Conservation (phyloP, 2,797 vertebrate genomes). For the Enteromius thamalakanensis region DNA sequence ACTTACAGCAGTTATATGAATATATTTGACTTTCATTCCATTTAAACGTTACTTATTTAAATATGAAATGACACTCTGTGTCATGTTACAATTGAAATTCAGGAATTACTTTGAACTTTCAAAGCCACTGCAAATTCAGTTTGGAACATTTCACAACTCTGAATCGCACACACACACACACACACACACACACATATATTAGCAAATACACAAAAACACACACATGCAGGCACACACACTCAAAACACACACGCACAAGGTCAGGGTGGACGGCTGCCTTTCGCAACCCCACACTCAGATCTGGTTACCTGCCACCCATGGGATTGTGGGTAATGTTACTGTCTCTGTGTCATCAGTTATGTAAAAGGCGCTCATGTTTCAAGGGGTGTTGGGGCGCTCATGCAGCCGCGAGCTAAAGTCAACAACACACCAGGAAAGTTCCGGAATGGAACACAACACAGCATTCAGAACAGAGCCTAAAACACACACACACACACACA, state of each 20-base stretch:
- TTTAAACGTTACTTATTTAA: neutral
- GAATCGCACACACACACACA: neutral
- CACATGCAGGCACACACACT: neutral
- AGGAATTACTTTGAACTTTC: neutral
- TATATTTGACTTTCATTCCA: neutral
- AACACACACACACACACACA: neutral
- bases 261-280: neutral
- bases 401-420: conserved; percentile 21
- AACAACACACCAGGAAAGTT: conserved; percentile 12
- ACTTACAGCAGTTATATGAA: too few relatives aligned
- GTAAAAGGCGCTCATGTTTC: neutral
- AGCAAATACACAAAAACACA: neutral
- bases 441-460: conserved; percentile 13
- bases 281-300: conserved; percentile 24
- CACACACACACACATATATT: neutral
- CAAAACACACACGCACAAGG: neutral
- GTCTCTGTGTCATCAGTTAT: conserved; percentile 10
- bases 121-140: neutral
- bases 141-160: too few relatives aligned
- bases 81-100: neutral
- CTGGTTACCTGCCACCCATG: neutral
- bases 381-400: neutral
- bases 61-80: neutral
- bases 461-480: conserved; percentile 34
- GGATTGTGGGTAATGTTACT: conserved; percentile 34